Percentiles rank a stretch among this genome's conserved stretches.
phyloP scores from a whole-genome alignment of 1,140 invertebrate genomes.

The Chlorops oryzae region DNA sequence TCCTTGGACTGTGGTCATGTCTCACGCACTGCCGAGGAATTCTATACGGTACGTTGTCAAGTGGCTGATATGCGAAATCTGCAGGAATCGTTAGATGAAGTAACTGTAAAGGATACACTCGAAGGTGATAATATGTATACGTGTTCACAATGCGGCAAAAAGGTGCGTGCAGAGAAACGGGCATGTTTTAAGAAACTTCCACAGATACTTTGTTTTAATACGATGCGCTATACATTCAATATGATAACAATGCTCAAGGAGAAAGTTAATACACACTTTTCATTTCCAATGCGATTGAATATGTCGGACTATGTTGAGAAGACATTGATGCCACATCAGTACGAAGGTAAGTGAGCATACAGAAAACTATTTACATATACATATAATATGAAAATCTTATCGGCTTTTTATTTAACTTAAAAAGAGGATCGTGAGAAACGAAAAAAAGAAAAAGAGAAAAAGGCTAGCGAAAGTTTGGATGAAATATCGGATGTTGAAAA shows the following conservation, averaged over 20 bases:
- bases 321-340: constrained; percentile 83
- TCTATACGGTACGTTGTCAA: constrained; percentile 92
- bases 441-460: constrained; percentile 23
- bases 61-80: constrained; percentile 94
- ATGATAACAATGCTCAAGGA: constrained; percentile 97
- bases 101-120: constrained; percentile 91
- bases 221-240: constrained; percentile 97
- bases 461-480: constrained; percentile 16
- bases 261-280: constrained; percentile 95
- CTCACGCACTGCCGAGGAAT: constrained; percentile 88
- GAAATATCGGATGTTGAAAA: constrained; percentile 17
- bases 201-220: constrained; percentile 91
- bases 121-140: constrained; percentile 98
- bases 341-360: constrained; percentile 53
- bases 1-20: constrained; percentile 92
- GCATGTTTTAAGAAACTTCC: constrained; percentile 93
- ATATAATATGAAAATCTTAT: background rate
- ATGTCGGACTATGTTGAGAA: constrained; percentile 94
- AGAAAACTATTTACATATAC: too few relatives aligned
- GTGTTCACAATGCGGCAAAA: constrained; percentile 89
- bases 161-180: constrained; percentile 89
- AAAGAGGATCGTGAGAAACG: constrained; percentile 18
- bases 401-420: background rate
- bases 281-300: constrained; percentile 87
- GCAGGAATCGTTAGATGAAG: constrained; percentile 90